Base-by-base conservation (phyloP, 2,113 vertebrate genomes). In the Cacatua alba region DNA sequence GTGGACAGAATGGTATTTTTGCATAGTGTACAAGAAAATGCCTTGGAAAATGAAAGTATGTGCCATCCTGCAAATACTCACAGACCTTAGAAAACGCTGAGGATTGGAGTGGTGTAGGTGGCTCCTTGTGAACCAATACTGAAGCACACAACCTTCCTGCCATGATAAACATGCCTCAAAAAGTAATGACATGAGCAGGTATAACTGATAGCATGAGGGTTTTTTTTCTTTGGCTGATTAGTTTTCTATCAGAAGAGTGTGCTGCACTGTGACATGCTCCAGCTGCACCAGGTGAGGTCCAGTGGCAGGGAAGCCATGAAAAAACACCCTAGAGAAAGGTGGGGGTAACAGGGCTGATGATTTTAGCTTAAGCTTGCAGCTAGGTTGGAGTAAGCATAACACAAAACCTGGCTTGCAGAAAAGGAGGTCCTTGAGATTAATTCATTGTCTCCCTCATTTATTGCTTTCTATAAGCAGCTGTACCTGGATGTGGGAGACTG, bases 391-490 rank as follows among this genome's bases (percentile, higher is more conserved):
- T 65, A 84, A 77, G 20, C 24, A 11, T 37, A 93, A 70, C 24
- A 44, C 53, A 95, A 91, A 93, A 88, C 23, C 46, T 67, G 24
- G 59, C 43, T 82, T 86, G 84, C 48, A 97, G 35, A 67, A 93
- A 93, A 85, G 64, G 37, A 83, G 88, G 46, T 91, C 35, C 44
- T 68, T 81, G 48, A 85, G 83, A 77, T 82, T 84, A 62, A 48
- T 94, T 93, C 93, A 69, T 59, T 82, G 43, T 90, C 65, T 82
- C 53, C 87, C 74, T 91, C 86, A 52, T 74, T 86, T 87, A 93
- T 87, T 86, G 52, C 72, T 94, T 94, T 96, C 86, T 91, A 86
- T 79, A 90, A 64, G 63, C 86, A 90, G 83, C 86, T 91, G 90
- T 77, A 86, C 41, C 39, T 53, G 49, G 70, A 87, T 59, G 64